Conservation (phyloP, 2,888 invertebrate species). For the Leptothorax acervorum region DNA sequence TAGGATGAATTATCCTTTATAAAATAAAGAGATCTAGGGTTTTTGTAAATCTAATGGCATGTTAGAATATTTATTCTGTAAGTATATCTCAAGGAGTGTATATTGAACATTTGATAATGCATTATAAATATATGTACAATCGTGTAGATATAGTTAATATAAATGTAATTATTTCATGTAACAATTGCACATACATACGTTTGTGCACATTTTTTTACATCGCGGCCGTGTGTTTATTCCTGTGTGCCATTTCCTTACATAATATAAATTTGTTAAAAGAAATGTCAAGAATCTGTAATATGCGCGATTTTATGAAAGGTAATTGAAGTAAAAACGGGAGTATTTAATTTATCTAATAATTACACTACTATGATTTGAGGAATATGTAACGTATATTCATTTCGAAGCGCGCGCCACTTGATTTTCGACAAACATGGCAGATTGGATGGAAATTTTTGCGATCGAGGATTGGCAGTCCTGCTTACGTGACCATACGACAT, state of each 20-base stretch:
- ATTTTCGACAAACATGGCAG: too few relatives aligned
- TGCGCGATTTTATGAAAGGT: neutral
- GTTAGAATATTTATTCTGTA: constrained; percentile 37
- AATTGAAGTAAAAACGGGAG: neutral
- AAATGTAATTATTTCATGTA: constrained; percentile 6
- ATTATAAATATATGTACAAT: constrained; percentile 26
- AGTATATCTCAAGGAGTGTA: neutral
- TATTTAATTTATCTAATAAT: neutral
- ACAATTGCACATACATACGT: neutral
- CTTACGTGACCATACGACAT: neutral
- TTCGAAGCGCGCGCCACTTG: neutral
- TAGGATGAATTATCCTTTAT: constrained; percentile 6
- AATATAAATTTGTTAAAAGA: neutral
- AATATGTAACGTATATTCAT: neutral
- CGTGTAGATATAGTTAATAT: constrained; percentile 27
- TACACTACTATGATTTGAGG: too few relatives aligned
- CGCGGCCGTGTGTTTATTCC: neutral
- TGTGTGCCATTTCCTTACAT: neutral
- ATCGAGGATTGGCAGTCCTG: neutral
- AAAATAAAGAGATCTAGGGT: constrained; percentile 1
- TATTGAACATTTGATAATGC: constrained; percentile 30
- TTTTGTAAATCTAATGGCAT: constrained; percentile 19
- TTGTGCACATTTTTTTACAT: neutral
- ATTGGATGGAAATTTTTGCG: neutral
- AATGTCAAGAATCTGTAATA: neutral